A percentile compares a stretch with the other conserved stretches of the same genome.
Evolutionary conservation across 2,888 invertebrate genomes (phyloP).

Genomic region (Chelonus formosanus): DNA sequence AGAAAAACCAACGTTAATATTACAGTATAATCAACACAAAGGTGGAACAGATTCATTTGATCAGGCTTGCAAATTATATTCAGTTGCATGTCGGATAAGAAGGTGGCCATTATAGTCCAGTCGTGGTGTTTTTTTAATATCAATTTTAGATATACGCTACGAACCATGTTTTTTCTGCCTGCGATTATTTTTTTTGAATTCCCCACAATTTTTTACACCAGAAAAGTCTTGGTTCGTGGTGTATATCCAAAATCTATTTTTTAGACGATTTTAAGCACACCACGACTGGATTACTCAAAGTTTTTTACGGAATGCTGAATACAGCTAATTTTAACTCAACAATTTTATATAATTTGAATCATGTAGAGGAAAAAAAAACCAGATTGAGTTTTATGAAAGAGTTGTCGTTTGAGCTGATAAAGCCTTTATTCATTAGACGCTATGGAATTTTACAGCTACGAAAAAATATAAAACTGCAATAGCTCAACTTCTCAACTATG

Average conservation of each 20-base stretch:
- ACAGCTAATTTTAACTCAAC: conserved; percentile 38
- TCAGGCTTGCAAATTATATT: conserved; percentile 37
- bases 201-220: too few relatives aligned
- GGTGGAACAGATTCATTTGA: conserved; percentile 41
- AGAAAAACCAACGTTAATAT: conserved; percentile 37
- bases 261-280: too few relatives aligned
- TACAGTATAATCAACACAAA: conserved; percentile 41
- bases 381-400: conserved; percentile 28
- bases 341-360: conserved; percentile 30
- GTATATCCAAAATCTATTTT: too few relatives aligned
- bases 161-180: too few relatives aligned
- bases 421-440: conserved; percentile 11
- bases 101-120: conserved; percentile 43
- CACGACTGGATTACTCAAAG: too few relatives aligned
- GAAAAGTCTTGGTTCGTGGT: too few relatives aligned
- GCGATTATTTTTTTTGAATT: too few relatives aligned
- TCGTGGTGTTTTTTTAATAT: too few relatives aligned
- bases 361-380: conserved; percentile 25
- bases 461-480: conserved; percentile 4
- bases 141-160: too few relatives aligned
- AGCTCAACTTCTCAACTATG: neutral
- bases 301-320: conserved; percentile 43
- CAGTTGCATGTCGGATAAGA: conserved; percentile 33
- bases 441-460: neutral
- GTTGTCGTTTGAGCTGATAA: conserved; percentile 24